Percentiles rank a stretch among this genome's conserved stretches.
phyloP scores from a whole-genome alignment of 1,140 invertebrate species.

The Glossosoma conforme region DNA sequence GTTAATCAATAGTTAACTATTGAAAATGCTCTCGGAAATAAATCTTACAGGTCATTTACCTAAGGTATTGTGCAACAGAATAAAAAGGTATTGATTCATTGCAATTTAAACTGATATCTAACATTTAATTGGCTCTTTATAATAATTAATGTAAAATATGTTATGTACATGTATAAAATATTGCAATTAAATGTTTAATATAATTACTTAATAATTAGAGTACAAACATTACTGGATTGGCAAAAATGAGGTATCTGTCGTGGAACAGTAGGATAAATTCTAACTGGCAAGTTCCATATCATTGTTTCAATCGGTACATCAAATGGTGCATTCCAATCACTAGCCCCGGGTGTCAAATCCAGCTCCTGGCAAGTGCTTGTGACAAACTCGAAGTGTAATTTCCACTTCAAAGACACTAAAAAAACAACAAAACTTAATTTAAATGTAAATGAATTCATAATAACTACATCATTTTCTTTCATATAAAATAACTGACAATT shows the following conservation, averaged over 20 bases:
- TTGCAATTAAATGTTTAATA: background rate
- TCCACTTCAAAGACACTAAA: conserved; percentile 83
- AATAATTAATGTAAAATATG: background rate
- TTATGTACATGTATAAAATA: background rate
- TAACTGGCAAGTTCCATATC: conserved; percentile 95
- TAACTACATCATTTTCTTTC: too few relatives aligned
- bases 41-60: too few relatives aligned
- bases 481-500: too few relatives aligned
- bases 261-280: conserved; percentile 85
- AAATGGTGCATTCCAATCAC: conserved; percentile 77
- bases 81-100: too few relatives aligned
- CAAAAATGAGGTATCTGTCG: conserved; percentile 63
- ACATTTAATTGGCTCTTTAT: too few relatives aligned
- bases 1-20: too few relatives aligned
- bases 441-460: too few relatives aligned
- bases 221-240: conserved; percentile 45
- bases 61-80: too few relatives aligned
- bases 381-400: conserved; percentile 95
- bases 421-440: conserved; percentile 24
- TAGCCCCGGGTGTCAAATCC: conserved; percentile 44
- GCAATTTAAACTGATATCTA: too few relatives aligned
- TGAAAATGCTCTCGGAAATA: too few relatives aligned
- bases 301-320: conserved; percentile 91
- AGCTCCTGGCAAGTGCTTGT: conserved; percentile 58
- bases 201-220: conserved; percentile 42